Evolutionary conservation across 2,113 vertebrate species (phyloP), one percentile per base, ranked within the genome.

Genomic region (Lynx canadensis): DNA sequence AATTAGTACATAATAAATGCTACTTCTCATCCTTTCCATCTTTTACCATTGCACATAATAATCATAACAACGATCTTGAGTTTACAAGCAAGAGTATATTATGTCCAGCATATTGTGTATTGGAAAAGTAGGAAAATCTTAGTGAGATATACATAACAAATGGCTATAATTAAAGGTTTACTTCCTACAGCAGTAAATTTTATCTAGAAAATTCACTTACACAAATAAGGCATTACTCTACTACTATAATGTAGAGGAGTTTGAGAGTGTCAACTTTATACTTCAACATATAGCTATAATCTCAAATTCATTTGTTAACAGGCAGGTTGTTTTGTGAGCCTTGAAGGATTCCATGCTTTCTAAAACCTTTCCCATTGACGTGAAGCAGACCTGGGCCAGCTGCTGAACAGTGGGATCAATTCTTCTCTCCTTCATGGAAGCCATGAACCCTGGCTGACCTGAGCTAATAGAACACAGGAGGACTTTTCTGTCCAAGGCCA

Each of bases 81-180:
- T 50, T 91, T 93, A 10, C 4, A 82, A 80, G 23, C 4, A 73
- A 91, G 36, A 50, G 25, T 81, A 0, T 55, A 52, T 74, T 29
- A 74, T 29, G 79, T 25, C 60, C 29, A 78, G 23, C 60, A 9
- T 80, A 80, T 8, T 16, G 3, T 63, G 15, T 81, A 4, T 63
- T 33, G 18, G 82, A 45, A 91, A 69, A 41, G 33, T 50, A 87
- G 57, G 41, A 45, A 82, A 91, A 50, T 80, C 84, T 89, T 84
- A 21, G 12, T 79, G 68, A 83, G 33, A 71, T 45, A 76, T 57
- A 81, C 18, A 36, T 55, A 50, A 96, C 63, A 76, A 19, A 36
- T 78, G 87, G 55, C 57, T 90, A 82, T 91, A 86, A 89, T 21
- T 65, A 73, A 95, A 93, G 13, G 0, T 23, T 92, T 80, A 89